A percentile compares a stretch with the other conserved stretches of the same genome.
Conservation (phyloP, 2,888 invertebrate species). For the Aricia artaxerxes region DNA sequence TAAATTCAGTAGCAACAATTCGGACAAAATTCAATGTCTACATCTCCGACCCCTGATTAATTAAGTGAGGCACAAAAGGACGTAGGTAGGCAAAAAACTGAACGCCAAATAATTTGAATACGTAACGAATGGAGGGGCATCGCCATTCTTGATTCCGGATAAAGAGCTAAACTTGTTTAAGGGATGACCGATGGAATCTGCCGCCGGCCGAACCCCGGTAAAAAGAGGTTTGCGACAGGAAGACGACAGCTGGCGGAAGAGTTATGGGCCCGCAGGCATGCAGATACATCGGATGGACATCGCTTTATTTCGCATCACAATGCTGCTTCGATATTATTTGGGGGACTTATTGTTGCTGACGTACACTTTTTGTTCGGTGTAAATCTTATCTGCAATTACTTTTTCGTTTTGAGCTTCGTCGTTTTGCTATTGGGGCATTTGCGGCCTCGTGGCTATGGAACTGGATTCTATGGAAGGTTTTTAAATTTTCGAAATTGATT, state of each 20-base stretch:
- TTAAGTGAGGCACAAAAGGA: conserved; percentile 57
- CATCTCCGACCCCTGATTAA: conserved; percentile 54
- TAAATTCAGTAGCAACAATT: not conserved
- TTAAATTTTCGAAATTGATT: not conserved
- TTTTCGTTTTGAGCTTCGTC: conserved; percentile 7
- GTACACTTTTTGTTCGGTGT: conserved; percentile 36
- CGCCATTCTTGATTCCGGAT: conserved; percentile 77
- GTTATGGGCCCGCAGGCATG: conserved; percentile 77
- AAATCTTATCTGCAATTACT: conserved; percentile 30
- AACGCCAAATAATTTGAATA: conserved; percentile 78
- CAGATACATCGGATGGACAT: conserved; percentile 8
- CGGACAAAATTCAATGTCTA: not conserved
- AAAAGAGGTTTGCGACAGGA: conserved; percentile 77
- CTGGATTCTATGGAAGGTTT: not conserved
- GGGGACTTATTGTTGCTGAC: conserved; percentile 53
- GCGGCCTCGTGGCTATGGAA: not conserved
- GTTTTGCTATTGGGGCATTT: not conserved
- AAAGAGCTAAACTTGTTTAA: conserved; percentile 80
- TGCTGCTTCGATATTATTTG: conserved; percentile 58
- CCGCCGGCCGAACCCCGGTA: conserved; percentile 71
- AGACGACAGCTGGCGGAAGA: conserved; percentile 78
- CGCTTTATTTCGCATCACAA: conserved; percentile 60
- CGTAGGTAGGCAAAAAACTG: conserved; percentile 67
- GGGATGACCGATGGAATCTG: conserved; percentile 79
- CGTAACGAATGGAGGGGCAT: conserved; percentile 77